A percentile compares a stretch with the other conserved stretches of the same genome.
phyloP scores from a whole-genome alignment of 2,888 invertebrate species.

The Drosophila subquinaria region DNA sequence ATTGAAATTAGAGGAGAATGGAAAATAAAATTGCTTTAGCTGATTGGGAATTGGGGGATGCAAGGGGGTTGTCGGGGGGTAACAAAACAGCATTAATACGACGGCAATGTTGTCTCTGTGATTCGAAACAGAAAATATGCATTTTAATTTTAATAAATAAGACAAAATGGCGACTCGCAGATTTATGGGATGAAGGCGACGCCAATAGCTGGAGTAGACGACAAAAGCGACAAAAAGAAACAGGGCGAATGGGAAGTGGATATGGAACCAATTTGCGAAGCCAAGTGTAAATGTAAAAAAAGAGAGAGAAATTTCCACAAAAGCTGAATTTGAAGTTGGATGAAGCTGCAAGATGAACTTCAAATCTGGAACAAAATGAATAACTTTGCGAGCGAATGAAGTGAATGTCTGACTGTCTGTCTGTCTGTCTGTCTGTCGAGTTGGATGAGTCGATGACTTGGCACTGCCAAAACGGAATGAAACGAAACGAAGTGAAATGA shows the following conservation, averaged over 20 bases:
- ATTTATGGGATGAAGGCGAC: constrained; percentile 69
- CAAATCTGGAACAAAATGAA: constrained; percentile 73
- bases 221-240: constrained; percentile 49
- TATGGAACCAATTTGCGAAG: constrained; percentile 69
- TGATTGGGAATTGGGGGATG: neutral
- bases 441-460: constrained; percentile 54
- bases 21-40: constrained; percentile 11
- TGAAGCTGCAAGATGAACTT: constrained; percentile 65
- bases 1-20: constrained; percentile 36
- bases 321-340: constrained; percentile 8
- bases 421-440: constrained; percentile 2
- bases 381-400: constrained; percentile 60
- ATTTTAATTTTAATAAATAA: constrained; percentile 84
- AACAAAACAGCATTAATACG: constrained; percentile 40
- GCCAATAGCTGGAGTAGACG: constrained; percentile 68
- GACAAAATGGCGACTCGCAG: constrained; percentile 76
- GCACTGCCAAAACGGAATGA: constrained; percentile 33
- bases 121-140: constrained; percentile 54
- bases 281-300: constrained; percentile 17
- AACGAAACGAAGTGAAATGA: constrained; percentile 33
- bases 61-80: constrained; percentile 3
- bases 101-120: constrained; percentile 9
- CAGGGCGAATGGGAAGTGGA: neutral
- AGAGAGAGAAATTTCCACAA: neutral
- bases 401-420: constrained; percentile 6